A percentile compares a stretch with the other conserved stretches of the same genome.
phyloP scores from a whole-genome alignment of 1,140 invertebrate species.

The Helicoverpa zea region DNA sequence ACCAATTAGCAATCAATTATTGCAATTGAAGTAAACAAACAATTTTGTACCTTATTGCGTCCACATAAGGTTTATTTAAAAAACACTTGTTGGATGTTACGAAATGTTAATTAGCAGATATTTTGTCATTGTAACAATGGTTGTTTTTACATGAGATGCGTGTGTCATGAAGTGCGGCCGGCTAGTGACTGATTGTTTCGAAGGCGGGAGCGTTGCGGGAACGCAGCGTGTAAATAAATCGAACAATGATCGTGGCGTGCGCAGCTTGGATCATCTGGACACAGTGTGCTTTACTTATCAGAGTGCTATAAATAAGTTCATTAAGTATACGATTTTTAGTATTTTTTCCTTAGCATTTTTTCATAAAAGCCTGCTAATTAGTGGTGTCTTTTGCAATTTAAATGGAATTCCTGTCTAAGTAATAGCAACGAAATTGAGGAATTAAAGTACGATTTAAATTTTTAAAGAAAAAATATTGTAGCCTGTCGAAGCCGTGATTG shows the following conservation, averaged over 20 bases:
- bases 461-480: background rate
- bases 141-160: conserved; percentile 31
- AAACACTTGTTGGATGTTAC: conserved; percentile 10
- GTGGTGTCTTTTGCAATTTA: too few relatives aligned
- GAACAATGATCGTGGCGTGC: conserved; percentile 39
- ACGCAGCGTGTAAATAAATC: conserved; percentile 36
- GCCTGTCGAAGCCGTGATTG: too few relatives aligned
- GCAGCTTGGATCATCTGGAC: conserved; percentile 23
- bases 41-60: conserved; percentile 25
- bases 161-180: conserved; percentile 38
- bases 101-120: conserved; percentile 37
- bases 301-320: too few relatives aligned
- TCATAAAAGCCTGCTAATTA: too few relatives aligned
- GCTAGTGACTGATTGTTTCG: conserved; percentile 48
- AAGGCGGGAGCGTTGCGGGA: conserved; percentile 41
- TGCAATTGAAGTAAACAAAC: conserved; percentile 27
- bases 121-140: conserved; percentile 44
- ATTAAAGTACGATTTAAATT: too few relatives aligned
- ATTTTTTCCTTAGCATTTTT: too few relatives aligned
- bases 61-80: conserved; percentile 15
- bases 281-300: background rate
- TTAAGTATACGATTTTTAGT: too few relatives aligned
- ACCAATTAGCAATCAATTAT: conserved; percentile 47
- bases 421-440: too few relatives aligned
- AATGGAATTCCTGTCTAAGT: too few relatives aligned